Conservation (phyloP, 2,113 vertebrate species). For the Corythaixoides concolor region DNA sequence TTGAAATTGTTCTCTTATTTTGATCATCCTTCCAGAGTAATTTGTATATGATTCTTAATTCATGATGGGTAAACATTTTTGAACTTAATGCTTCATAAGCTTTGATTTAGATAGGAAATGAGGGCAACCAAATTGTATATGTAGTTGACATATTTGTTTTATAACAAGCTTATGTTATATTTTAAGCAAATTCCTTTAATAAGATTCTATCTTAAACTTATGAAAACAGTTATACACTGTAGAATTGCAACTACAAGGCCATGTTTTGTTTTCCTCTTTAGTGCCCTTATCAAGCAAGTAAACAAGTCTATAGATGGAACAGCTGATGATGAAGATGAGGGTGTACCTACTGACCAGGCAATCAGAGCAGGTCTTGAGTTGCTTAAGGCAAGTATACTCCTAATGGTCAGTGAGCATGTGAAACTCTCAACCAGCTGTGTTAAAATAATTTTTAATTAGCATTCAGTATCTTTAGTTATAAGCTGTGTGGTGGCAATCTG, state of each 20-base stretch:
- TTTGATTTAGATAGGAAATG: not conserved
- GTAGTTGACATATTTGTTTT: not conserved
- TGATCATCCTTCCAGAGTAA: not conserved
- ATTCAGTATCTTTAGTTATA: not conserved
- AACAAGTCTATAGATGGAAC: slow-evolving; percentile 91
- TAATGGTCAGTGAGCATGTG: not conserved
- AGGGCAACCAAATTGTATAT: not conserved
- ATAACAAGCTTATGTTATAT: not conserved
- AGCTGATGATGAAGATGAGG: slow-evolving; percentile 89
- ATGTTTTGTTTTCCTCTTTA: slow-evolving; percentile 38
- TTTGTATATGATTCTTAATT: not conserved
- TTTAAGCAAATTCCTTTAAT: not conserved
- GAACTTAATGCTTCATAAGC: not conserved
- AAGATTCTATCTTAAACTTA: not conserved
- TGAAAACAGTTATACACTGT: not conserved
- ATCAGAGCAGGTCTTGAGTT: slow-evolving; percentile 88
- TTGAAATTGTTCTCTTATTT: not conserved
- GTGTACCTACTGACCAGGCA: slow-evolving; percentile 86
- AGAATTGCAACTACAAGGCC: not conserved
- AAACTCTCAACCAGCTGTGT: not conserved
- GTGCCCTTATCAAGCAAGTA: slow-evolving; percentile 89
- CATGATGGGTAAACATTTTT: not conserved
- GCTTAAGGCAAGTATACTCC: slow-evolving; percentile 78
- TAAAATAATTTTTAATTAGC: not conserved
- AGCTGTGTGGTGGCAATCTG: not conserved